phyloP scores from a whole-genome alignment of 2,888 invertebrate genomes.

The Eugnorisma glareosa region DNA sequence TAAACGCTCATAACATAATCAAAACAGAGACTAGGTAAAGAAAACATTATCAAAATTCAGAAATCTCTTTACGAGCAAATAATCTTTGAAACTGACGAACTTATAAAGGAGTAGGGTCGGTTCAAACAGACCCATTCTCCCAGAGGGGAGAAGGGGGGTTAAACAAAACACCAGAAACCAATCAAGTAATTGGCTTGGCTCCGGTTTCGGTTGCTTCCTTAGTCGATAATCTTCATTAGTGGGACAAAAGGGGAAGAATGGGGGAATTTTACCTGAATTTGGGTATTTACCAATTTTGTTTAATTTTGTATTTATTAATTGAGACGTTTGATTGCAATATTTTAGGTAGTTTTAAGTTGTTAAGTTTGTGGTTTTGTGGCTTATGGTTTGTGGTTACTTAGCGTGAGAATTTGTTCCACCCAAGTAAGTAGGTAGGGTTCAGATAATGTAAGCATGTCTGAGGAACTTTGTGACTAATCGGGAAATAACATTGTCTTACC shows the following conservation, averaged over 20 bases:
- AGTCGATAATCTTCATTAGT: slow-evolving; percentile 84
- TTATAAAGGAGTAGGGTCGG: slow-evolving; percentile 59
- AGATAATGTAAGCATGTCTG: background rate
- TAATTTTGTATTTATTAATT: background rate
- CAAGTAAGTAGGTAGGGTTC: background rate
- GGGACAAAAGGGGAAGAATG: slow-evolving; percentile 64
- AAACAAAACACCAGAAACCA: slow-evolving; percentile 87
- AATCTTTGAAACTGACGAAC: slow-evolving; percentile 65
- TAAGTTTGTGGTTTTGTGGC: slow-evolving; percentile 19
- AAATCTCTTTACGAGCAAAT: slow-evolving; percentile 68
- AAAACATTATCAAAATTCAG: slow-evolving; percentile 66
- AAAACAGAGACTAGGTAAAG: slow-evolving; percentile 48
- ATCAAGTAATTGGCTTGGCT: slow-evolving; percentile 84
- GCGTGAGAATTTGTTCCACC: background rate
- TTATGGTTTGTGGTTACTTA: background rate
- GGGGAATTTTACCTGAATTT: slow-evolving; percentile 60
- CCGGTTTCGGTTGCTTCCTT: slow-evolving; percentile 56
- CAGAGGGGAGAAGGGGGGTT: slow-evolving; percentile 58
- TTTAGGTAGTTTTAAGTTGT: background rate
- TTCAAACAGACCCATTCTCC: slow-evolving; percentile 62
- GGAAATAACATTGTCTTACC: background rate
- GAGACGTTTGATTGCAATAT: slow-evolving; percentile 2
- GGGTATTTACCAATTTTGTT: slow-evolving; percentile 27
- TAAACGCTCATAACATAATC: slow-evolving; percentile 35
- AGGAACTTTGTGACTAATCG: background rate